Evolutionary conservation across 2,888 invertebrate genomes (phyloP), one percentile per base, ranked within the genome.

Genomic region (Cryptocephalus moraei): DNA sequence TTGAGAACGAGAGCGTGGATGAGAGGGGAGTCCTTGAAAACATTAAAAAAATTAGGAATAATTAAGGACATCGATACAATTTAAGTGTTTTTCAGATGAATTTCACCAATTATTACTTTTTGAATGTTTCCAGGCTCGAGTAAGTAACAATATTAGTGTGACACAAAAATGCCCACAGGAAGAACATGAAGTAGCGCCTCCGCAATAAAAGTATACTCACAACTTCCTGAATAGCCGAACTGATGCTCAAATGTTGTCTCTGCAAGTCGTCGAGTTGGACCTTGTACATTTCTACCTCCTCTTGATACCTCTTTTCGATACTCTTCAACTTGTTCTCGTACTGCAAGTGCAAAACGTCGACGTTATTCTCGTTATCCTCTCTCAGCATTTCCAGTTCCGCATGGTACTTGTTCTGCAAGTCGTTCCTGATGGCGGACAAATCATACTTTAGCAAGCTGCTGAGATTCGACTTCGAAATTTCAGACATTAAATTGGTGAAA

Each of bases 161-260:
- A 22, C 22, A 22, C 22, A 22, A 22, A 22, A 22, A 22, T 22
- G 22, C 22, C 22, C 22, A 22, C 22, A 6, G 22, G 22, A 22
- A 22, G 22, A 22, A 22, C 22, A 22, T 22, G 22, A 22, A 22
- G 6, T 22, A 22, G 22, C 22, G 22, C 22, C 3, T 22, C 6
- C 22, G 22, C 22, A 22, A 22, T 22, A 6, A 36, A n/a, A 36
- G 11, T 41, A 45, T 47, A 60, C 64, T 65, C 57, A 70, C 70
- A 57, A 78, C 79, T 56, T 76, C 78, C 64, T 79, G 78, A 9
- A 76, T 59, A 0, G 74, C 69, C 1, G 75, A 72, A 42, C 72
- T 72, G 1, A 69, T 63, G 36, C 47, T 50, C 8, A 55, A 34
- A 44, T 51, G 46, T 12, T 51, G 51, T 39, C 50, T 75, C 72